These are phyloP conservation scores for Pachydiplax longipennis DNA, from an alignment of 2,888 invertebrate genomes.

Conservation along the genomic window DNA sequence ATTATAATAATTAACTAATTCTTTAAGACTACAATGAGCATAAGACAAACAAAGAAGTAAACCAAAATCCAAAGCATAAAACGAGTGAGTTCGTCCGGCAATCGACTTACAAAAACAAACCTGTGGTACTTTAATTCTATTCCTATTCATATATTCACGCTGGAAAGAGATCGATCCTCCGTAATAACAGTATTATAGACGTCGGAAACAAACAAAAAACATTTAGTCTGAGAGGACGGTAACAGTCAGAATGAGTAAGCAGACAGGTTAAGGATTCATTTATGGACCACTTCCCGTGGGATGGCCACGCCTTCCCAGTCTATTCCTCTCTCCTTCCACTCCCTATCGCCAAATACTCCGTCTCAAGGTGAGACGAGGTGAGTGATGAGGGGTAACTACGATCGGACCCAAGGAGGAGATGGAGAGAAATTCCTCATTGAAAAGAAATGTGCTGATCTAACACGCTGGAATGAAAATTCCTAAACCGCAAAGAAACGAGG, in stretches of 20 bases:
- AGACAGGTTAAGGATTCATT: not conserved
- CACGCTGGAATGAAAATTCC: not conserved
- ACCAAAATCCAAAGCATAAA: too few relatives aligned
- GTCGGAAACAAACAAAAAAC: too few relatives aligned
- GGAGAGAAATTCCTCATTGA: not conserved
- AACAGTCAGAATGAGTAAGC: not conserved
- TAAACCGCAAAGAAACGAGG: not conserved
- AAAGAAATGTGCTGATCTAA: not conserved
- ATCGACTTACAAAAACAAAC: too few relatives aligned
- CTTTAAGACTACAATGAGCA: too few relatives aligned
- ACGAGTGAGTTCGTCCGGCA: too few relatives aligned
- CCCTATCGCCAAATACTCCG: not conserved
- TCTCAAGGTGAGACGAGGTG: not conserved
- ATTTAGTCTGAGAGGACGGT: not conserved
- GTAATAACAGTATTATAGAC: too few relatives aligned
- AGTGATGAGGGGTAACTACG: not conserved
- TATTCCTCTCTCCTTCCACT: not conserved
- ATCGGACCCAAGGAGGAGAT: not conserved
- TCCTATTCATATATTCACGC: too few relatives aligned
- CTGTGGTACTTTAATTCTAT: too few relatives aligned
- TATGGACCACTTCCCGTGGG: not conserved
- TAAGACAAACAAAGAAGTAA: too few relatives aligned
- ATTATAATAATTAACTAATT: too few relatives aligned
- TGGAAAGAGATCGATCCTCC: too few relatives aligned
- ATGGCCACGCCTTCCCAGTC: not conserved